A percentile compares a stretch with the other conserved stretches of the same genome.
Conservation (phyloP, 2,888 invertebrate species). For the Lucinisca nassula region DNA sequence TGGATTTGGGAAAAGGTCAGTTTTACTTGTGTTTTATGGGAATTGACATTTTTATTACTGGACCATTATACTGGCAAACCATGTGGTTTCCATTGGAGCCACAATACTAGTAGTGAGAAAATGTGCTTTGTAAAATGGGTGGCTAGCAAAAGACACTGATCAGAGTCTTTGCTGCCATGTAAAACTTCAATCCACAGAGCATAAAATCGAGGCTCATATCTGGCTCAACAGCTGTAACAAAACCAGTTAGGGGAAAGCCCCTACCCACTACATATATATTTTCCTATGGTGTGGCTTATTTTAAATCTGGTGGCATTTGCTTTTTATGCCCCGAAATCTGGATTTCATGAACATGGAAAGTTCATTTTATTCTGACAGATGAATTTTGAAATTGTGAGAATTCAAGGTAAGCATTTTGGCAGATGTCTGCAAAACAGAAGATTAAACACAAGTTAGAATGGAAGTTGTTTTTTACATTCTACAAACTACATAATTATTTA, state of each 20-base stretch:
- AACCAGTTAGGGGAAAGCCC: no score
- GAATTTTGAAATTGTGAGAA: background rate
- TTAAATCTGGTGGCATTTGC: constrained; percentile 1
- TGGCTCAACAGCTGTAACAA: no score
- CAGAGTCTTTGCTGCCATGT: no score
- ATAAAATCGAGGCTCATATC: no score
- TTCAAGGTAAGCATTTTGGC: background rate
- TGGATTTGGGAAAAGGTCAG: background rate
- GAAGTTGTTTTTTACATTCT: background rate
- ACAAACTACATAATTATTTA: background rate
- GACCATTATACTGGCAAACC: constrained; percentile 12
- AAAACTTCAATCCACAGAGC: no score
- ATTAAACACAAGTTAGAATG: background rate
- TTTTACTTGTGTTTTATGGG: constrained; percentile 20
- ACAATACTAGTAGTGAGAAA: no score
- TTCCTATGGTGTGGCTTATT: no score
- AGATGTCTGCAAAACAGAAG: background rate
- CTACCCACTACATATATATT: no score
- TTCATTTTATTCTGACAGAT: constrained; percentile 11
- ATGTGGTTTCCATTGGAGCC: constrained; percentile 28
- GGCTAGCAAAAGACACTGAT: no score
- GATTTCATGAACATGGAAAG: constrained; percentile 11
- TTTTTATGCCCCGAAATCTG: background rate
- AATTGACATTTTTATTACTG: constrained; percentile 23
- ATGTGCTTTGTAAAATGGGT: no score